Evolutionary conservation across 2,113 vertebrate species (phyloP), one percentile per base, ranked within the genome.

Genomic region (Anarrhichthys ocellatus): DNA sequence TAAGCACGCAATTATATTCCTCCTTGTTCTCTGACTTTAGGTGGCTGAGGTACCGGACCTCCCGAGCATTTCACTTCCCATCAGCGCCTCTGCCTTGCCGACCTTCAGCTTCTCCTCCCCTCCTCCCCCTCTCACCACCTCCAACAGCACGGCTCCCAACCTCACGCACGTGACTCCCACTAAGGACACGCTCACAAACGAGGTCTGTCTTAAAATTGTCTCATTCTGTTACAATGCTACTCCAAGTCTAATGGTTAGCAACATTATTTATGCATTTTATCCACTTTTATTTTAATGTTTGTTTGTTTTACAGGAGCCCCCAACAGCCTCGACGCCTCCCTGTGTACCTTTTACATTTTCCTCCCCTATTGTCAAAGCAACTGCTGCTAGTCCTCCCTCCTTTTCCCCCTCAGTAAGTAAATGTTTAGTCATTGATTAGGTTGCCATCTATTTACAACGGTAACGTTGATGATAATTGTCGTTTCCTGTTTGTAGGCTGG

Each of bases 361-460:
- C 88, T 97, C 97, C 91, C 98, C 98, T 40, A 98, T 99, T 91
- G 96, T 99, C 91, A 99, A 97, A 90, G 97, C 97, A 78, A 97
- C 97, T 65, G 96, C 97, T 94, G 93, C 96, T 73, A 97, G 96
- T 90, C 95, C 96, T 64, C 94, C 95, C 87, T 94, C 96, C 91
- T 95, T 97, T 82, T 95, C 95, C 0, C 93, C 95, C 36, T 96
- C 97, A 91, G 97, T 99, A 95, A 96, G 97, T 97, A 63, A 22
- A 69, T 2, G 46, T 36, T 40, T n/a, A 38, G 0, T 44, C 8
- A 44, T 34, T 52, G 1, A 14, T 72, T 22, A 20, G 36, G n/a
- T 22, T 9, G 27, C 24, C 8, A 42, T 9, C 0, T 15, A 14
- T 40, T 63, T 27, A 54, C 32, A 46, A 32, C 15, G 6, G 11